phyloP scores from a whole-genome alignment of 2,888 invertebrate species.

The Platycnemis pennipes region DNA sequence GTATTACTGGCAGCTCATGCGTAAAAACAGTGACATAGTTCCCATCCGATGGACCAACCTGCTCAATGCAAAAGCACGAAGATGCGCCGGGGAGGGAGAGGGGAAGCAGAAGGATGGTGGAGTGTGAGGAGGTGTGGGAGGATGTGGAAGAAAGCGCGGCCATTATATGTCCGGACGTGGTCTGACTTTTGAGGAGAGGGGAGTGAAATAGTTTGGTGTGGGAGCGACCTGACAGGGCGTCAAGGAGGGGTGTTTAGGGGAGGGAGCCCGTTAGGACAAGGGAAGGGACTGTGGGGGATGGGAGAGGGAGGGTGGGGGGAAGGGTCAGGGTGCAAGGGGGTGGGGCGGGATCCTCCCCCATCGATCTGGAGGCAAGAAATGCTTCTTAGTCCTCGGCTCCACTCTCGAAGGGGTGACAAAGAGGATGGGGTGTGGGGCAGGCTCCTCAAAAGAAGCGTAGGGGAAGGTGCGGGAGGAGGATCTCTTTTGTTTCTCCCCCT shows the following conservation, averaged over 20 bases:
- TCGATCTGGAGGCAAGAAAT: neutral
- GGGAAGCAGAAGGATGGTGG: neutral
- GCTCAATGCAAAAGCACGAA: no score
- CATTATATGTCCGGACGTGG: conserved; percentile 45
- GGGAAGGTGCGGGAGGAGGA: neutral
- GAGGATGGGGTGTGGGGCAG: neutral
- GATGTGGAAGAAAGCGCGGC: conserved; percentile 30
- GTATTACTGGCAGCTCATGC: no score
- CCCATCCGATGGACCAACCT: no score
- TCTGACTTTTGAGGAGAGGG: conserved; percentile 20
- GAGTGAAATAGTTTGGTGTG: neutral
- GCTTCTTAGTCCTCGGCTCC: neutral
- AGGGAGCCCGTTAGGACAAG: neutral
- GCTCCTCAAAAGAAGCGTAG: neutral
- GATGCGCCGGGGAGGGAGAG: neutral
- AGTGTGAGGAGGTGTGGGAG: neutral
- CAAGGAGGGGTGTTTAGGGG: neutral
- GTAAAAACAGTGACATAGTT: no score
- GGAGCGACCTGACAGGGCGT: neutral
- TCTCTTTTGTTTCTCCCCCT: neutral
- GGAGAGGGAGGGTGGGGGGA: neutral
- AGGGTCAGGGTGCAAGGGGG: neutral
- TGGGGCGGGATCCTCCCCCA: neutral
- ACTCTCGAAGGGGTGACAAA: neutral
- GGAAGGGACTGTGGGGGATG: neutral